A percentile compares a stretch with the other conserved stretches of the same genome.
Evolutionary conservation across 2,797 vertebrate species (phyloP).

Genomic region (Channallabes apus): DNA sequence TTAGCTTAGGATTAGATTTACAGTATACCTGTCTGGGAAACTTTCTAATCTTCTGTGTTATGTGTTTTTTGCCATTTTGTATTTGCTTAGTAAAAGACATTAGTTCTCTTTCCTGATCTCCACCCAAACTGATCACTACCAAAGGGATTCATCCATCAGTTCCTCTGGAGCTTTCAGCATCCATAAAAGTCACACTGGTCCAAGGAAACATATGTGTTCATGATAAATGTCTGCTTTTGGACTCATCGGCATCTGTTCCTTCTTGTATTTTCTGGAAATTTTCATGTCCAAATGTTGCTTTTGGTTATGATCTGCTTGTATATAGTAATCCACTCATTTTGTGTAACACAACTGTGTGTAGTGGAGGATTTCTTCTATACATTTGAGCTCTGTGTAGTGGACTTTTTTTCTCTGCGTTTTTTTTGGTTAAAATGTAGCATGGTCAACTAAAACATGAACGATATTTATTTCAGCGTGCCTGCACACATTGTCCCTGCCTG

Average conservation of each 20-base stretch:
- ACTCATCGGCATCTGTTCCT: constrained; percentile 32
- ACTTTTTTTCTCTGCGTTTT: neutral
- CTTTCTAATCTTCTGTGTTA: constrained; percentile 37
- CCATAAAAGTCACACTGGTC: constrained; percentile 17
- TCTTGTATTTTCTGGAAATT: constrained; percentile 26
- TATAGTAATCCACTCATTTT: neutral
- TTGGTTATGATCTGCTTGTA: constrained; percentile 32
- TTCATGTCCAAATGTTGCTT: constrained; percentile 32
- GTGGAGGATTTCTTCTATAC: neutral
- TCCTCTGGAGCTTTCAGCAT: constrained; percentile 37
- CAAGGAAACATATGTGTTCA: constrained; percentile 38
- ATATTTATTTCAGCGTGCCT: constrained; percentile 56
- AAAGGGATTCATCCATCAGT: constrained; percentile 55
- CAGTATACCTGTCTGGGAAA: neutral
- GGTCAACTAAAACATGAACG: constrained; percentile 29
- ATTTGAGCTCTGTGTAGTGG: constrained; percentile 14
- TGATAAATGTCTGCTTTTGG: constrained; percentile 43
- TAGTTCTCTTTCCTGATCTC: constrained; percentile 49
- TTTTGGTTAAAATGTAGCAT: constrained; percentile 28
- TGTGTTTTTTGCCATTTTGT: constrained; percentile 40
- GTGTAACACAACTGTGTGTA: constrained; percentile 10
- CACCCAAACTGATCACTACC: constrained; percentile 51
- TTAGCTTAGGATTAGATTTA: no score
- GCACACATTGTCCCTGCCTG: constrained; percentile 57
- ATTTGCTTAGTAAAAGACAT: constrained; percentile 42